These are phyloP conservation scores for Leptogaster cylindrica DNA, from an alignment of 2,888 invertebrate genomes.

Conservation along the genomic window DNA sequence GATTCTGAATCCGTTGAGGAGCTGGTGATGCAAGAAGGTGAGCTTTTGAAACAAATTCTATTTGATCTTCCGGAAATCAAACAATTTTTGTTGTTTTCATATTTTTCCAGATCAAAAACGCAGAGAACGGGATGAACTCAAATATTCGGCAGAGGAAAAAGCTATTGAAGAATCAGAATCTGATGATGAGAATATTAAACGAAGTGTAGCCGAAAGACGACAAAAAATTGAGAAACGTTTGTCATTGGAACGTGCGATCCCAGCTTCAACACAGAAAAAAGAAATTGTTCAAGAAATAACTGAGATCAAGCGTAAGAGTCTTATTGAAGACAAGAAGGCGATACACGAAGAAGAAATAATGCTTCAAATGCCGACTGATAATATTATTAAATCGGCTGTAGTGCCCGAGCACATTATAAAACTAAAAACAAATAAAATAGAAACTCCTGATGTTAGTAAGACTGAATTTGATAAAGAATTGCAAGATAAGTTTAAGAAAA, in stretches of 20 bases:
- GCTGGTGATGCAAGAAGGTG: conserved; percentile 60
- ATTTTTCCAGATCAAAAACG: conserved; percentile 57
- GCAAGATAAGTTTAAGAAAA: conserved; percentile 59
- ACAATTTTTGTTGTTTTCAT: conserved; percentile 7
- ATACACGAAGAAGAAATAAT: conserved; percentile 62
- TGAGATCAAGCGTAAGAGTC: conserved; percentile 72
- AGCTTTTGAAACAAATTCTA: conserved; percentile 42
- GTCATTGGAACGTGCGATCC: conserved; percentile 72
- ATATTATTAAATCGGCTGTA: conserved; percentile 59
- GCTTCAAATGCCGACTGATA: conserved; percentile 61
- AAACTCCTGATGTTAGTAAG: conserved; percentile 58
- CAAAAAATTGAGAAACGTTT: conserved; percentile 77
- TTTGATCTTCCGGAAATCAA: conserved; percentile 9
- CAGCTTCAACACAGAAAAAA: conserved; percentile 75
- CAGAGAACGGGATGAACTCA: conserved; percentile 70
- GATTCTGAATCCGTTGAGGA: conserved; percentile 65
- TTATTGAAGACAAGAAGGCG: conserved; percentile 62
- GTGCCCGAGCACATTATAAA: conserved; percentile 61
- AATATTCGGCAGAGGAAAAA: conserved; percentile 83
- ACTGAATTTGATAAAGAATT: conserved; percentile 61
- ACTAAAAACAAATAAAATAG: conserved; percentile 60
- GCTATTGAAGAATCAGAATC: conserved; percentile 69
- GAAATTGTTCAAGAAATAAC: conserved; percentile 77
- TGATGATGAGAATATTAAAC: conserved; percentile 71
- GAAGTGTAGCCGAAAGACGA: conserved; percentile 77